These are phyloP conservation scores for Morbakka virulenta DNA, from an alignment of 30 jellyfish, hydroid and myxozoan genomes.

Conservation along the genomic window DNA sequence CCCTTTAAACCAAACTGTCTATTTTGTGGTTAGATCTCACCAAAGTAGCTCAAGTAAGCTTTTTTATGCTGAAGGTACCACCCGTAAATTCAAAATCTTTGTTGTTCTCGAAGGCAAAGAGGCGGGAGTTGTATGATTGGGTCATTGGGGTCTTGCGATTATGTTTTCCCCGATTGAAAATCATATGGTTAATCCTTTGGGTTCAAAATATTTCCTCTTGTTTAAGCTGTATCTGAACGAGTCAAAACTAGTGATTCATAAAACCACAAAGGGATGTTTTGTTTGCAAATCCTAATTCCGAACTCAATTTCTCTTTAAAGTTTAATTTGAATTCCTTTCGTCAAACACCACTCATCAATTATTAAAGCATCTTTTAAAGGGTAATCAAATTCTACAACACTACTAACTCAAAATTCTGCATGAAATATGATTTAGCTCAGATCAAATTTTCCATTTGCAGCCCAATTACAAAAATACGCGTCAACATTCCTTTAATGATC, in stretches of 20 bases:
- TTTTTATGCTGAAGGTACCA: too few relatives aligned
- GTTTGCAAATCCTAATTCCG: not conserved
- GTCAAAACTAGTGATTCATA: not conserved
- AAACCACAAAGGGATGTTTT: not conserved
- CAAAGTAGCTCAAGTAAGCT: too few relatives aligned
- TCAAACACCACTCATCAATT: conserved; percentile 47
- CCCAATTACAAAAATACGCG: too few relatives aligned
- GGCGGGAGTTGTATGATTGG: too few relatives aligned
- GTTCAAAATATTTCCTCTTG: not conserved
- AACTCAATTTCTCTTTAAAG: not conserved
- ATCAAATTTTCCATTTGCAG: too few relatives aligned
- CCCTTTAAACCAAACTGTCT: too few relatives aligned
- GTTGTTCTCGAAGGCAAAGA: too few relatives aligned
- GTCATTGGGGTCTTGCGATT: too few relatives aligned
- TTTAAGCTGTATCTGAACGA: not conserved
- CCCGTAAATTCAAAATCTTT: too few relatives aligned
- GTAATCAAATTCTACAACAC: conserved; percentile 19
- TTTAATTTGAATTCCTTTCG: conserved; percentile 42
- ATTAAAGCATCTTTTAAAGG: conserved; percentile 37
- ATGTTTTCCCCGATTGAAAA: not conserved
- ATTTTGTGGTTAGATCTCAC: too few relatives aligned
- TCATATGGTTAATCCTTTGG: not conserved
- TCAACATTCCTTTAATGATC: too few relatives aligned
- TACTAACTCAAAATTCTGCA: not conserved
- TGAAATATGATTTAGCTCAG: too few relatives aligned